phyloP scores from a whole-genome alignment of 2,888 invertebrate species.

The Monopis laevigella region DNA sequence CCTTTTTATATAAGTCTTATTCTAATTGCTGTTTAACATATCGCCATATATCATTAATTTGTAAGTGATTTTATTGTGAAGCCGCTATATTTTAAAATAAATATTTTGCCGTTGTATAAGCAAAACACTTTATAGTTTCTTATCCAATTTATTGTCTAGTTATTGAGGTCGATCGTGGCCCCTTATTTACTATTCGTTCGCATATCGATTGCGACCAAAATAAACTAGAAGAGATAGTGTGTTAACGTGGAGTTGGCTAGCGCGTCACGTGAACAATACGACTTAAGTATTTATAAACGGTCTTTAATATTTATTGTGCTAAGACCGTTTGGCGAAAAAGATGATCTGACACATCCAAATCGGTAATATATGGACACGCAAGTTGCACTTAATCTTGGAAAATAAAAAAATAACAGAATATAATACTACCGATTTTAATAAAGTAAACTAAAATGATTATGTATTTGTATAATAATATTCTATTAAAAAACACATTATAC shows the following conservation, averaged over 20 bases:
- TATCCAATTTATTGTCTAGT: constrained; percentile 49
- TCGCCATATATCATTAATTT: too few relatives aligned
- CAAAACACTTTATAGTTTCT: constrained; percentile 62
- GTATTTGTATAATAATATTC: too few relatives aligned
- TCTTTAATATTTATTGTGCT: too few relatives aligned
- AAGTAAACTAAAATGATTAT: too few relatives aligned
- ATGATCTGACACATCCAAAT: constrained; percentile 63
- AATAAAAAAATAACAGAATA: too few relatives aligned
- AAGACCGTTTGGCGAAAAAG: too few relatives aligned
- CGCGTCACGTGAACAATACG: constrained; percentile 28
- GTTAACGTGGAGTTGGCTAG: constrained; percentile 57
- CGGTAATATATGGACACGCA: too few relatives aligned
- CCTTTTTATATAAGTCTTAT: constrained; percentile 22
- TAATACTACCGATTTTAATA: too few relatives aligned
- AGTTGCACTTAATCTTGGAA: too few relatives aligned
- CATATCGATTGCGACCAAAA: constrained; percentile 57
- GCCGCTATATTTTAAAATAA: constrained; percentile 67
- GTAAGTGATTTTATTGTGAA: constrained; percentile 63
- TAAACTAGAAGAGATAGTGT: constrained; percentile 63
- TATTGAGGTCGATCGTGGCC: constrained; percentile 44
- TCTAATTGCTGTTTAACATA: constrained; percentile 65
- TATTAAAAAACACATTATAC: too few relatives aligned
- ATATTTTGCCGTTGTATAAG: constrained; percentile 65
- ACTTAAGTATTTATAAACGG: not conserved
- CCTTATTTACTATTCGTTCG: constrained; percentile 47